Base-by-base conservation (phyloP, 2,113 vertebrate genomes). In the Mesitornis unicolor region DNA sequence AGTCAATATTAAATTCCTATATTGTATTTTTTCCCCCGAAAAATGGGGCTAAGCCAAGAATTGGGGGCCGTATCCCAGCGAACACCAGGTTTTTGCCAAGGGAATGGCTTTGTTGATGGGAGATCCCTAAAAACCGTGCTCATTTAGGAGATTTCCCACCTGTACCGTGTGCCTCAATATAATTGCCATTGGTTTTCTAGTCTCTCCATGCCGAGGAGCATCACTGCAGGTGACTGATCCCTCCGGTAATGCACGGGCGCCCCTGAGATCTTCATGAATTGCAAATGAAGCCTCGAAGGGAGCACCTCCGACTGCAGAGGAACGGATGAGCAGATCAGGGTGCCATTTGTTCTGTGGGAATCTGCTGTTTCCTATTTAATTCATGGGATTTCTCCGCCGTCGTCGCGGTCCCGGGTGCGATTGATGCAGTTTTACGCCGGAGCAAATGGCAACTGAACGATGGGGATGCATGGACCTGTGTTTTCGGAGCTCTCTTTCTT, bases 311-410 rank as follows among this genome's bases (percentile, higher is more conserved):
- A 53, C 51, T 21, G 33, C 51, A 79, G 67, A 84, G 43, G 36
- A 36, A 59, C 51, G 48, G 53, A 51, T 91, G 80, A 94, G 67
- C 89, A 93, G 89, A 94, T 68, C 65, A 96, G 56, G 64, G 69
- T 59, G 65, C 85, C 54, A 74, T 86, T 82, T 77, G 31, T 68
- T 75, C 51, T 36, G 26, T 12, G 68, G 33, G 8, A 77, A 90
- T 78, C 95, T 26, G 35, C 48, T 71, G 77, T 42, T 80, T 80
- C 42, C 26, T 78, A 56, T 65, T 80, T 54, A 76, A 74, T 70
- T 96, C 54, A 48, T 48, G 40, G 60, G 48, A 74, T 81, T 91
- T 89, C 74, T 67, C 50, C 57, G 73, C 42, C 86, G 26, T 25
- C 7, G 56, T 95, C n/a, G n/a, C n/a, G n/a, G n/a, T n/a, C n/a